phyloP scores from a whole-genome alignment of 2,888 invertebrate genomes.

The Ctena decussata region DNA sequence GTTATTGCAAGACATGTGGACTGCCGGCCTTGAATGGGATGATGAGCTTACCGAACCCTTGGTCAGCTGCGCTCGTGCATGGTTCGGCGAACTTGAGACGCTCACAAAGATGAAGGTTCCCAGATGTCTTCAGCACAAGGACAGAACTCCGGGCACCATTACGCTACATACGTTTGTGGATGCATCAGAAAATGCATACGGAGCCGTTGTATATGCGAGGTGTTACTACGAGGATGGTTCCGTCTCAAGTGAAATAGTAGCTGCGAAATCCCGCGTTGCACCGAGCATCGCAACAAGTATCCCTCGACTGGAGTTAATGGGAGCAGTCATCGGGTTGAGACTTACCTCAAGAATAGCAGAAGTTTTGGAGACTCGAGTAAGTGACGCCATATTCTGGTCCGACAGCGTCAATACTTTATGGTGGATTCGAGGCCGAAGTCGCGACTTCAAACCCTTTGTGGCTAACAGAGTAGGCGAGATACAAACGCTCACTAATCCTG shows the following conservation, averaged over 20 bases:
- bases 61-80: too few relatives aligned
- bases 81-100: not conserved
- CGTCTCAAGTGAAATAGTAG: too few relatives aligned
- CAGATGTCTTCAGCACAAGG: not conserved
- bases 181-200: conserved; percentile 47
- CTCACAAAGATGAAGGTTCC: too few relatives aligned
- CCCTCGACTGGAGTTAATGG: too few relatives aligned
- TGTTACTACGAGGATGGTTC: not conserved
- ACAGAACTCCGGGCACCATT: not conserved
- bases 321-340: too few relatives aligned
- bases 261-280: too few relatives aligned
- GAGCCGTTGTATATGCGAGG: conserved; percentile 42
- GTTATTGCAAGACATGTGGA: too few relatives aligned
- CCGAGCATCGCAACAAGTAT: too few relatives aligned
- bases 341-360: conserved; percentile 6
- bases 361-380: not conserved
- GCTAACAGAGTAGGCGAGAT: conserved; percentile 16
- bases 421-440: too few relatives aligned
- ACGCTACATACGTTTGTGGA: conserved; percentile 60
- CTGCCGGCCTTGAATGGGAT: too few relatives aligned
- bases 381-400: conserved; percentile 6
- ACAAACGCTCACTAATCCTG: conserved; percentile 41
- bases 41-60: too few relatives aligned
- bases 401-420: conserved; percentile 51
- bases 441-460: too few relatives aligned